Percentiles rank a stretch among this genome's conserved stretches.
Conservation (phyloP, 2,888 invertebrate genomes). For the Steinernema hermaphroditum region DNA sequence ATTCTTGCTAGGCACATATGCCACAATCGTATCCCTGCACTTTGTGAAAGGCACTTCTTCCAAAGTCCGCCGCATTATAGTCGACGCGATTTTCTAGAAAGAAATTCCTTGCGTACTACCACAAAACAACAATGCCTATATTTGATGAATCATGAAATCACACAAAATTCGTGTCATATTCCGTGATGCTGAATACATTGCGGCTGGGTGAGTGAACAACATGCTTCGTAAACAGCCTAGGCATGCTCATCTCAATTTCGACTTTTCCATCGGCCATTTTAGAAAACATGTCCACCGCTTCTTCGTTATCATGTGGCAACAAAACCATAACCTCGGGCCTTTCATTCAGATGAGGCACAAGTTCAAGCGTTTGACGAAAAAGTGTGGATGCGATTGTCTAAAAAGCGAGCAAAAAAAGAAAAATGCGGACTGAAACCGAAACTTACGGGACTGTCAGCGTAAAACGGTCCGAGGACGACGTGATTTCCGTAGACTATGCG, state of each 20-base stretch:
- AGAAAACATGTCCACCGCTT: neutral
- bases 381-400: neutral
- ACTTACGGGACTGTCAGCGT: neutral
- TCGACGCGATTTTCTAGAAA: no score
- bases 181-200: neutral
- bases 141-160: no score
- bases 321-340: neutral
- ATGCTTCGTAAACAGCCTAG: neutral
- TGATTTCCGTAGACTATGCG: neutral
- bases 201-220: neutral
- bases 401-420: no score
- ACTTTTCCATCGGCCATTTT: neutral
- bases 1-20: no score
- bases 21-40: no score
- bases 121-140: no score
- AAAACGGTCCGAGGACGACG: neutral
- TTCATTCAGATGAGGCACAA: neutral
- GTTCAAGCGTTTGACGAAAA: neutral
- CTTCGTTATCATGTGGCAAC: neutral
- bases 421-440: no score
- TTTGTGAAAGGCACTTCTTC: no score
- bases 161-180: slow-evolving; percentile 3
- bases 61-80: no score
- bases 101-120: no score
- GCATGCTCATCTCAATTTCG: neutral